Evolutionary conservation across 2,888 invertebrate species (phyloP), one percentile per base, ranked within the genome.

Genomic region (Lamellibrachia columna): DNA sequence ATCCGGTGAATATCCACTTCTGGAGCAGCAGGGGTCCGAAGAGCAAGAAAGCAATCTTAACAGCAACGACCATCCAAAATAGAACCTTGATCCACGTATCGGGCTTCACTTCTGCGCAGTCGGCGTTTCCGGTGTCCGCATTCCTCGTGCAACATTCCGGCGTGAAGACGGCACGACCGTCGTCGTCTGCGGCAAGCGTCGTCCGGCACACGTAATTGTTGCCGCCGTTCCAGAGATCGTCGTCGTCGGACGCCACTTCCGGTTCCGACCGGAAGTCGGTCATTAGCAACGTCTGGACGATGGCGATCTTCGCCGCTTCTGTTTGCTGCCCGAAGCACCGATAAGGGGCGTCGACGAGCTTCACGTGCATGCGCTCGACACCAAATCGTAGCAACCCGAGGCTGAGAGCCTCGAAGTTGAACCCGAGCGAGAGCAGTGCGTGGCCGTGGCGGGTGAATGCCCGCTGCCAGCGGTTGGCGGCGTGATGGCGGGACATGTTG

Each of bases 371-470:
- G n/a, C 94, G 91, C 92, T 95, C 95, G 11, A 96, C 95, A 3
- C 96, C 96, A 22, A 96, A 95, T 3, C 91, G 95, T 53, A 96
- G 94, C 90, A 96, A 95, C 58, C 95, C 94, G 93, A 96, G 94
- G 2, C 96, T 96, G 7, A 96, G 93, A 3, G 96, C 95, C 75
- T 96, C 95, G 93, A 95, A 96, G 93, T 96, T 95, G 93, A 96
- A 96, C 1, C 96, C 95, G 92, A 96, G 93, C 92, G 96, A 95
- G 52, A 96, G 94, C 90, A 96, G 93, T 0, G 95, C 96, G 55
- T 95, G 94, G 0, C 96, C 96, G 92, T 96, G 96, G n/a, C 94
- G 94, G 9, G 94, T 95, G 52, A 95, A 94, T 0, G 95, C 95
- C n/a, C 95, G 94, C 91, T 95, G 95, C 96, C 96, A 96, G 53